Evolutionary conservation across 2,888 invertebrate genomes (phyloP), one percentile per base, ranked within the genome.

Genomic region (Drosophila algonquin): DNA sequence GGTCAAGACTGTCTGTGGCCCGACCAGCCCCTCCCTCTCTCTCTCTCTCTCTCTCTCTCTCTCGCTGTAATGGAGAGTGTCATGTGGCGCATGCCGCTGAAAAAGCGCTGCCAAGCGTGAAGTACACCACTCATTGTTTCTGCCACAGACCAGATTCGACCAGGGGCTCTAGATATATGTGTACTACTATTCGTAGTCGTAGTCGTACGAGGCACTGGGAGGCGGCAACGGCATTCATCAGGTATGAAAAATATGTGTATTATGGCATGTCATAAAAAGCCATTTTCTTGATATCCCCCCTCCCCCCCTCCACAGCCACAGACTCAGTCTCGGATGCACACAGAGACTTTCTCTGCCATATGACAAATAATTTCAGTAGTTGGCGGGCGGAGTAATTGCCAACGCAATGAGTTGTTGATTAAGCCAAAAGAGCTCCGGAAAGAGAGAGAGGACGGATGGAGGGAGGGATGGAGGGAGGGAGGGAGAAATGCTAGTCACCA

Each of bases 61-160:
- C 9, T 32, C 68, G 63, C 63, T 54, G 48, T 58, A 27, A 62
- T 24, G 45, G 68, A 73, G 74, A 86, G 88, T 84, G 83, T 84
- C 88, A 86, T 86, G 83, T 84, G 88, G 88, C 88, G 79, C 80
- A 82, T 74, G 83, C 88, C 80, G 75, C 73, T 71, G 51, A 64
- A 51, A 63, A 46, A 74, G 56, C 76, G 40, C 74, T 59, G 32
- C 73, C 64, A 79, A 82, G 86, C 83, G 83, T 84, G 83, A 84
- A 87, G 86, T 69, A 88, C 80, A 73, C 76, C 78, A 73, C 78
- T 71, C 80, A 78, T 74, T 73, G 76, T 73, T 67, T 80, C 62
- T 75, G 40, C 40, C 40, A 40, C 7, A 40, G 40, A 40, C 40
- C 40, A 40, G 14, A 40, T 40, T 40, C 40, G 40, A 40, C n/a